Evolutionary conservation across 2,797 vertebrate species (phyloP), one percentile per base, ranked within the genome.

Genomic region (Sebastes elongatus): DNA sequence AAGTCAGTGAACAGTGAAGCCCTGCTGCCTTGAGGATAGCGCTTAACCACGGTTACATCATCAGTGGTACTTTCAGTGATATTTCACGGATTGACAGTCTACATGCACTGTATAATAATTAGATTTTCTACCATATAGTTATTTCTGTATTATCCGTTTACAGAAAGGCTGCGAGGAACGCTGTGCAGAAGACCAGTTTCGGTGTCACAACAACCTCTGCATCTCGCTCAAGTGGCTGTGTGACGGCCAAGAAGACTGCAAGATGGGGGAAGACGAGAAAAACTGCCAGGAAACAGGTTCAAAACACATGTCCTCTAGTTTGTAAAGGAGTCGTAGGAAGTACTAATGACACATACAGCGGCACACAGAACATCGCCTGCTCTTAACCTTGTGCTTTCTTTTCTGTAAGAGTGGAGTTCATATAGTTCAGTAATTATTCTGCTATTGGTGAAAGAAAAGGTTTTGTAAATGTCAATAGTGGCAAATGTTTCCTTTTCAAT

Each of bases 161-260:
- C 95, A 99, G 98, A 98, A 97, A 94, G 97, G 97, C 81, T 99
- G 98, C 83, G 97, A 98, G 90, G 96, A 94, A 1, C 96, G 94
- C 84, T 99, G 98, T 82, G 96, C 96, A 0, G 97, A 97, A 71
- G 98, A 98, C 89, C 98, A 99, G 82, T 99, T 99, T 82, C 97
- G 96, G 66, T 99, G 98, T 88, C 96, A 97, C 81, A 99, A 97
- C 30, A 97, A 97, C 86, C 97, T 98, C 55, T 99, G 98, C 93
- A 98, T 99, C 91, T 96, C 97, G 4, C 88, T 93, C 0, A 98
- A 97, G 84, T 99, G 98, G 98, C 93, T 97, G 78, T 99, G 98
- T 52, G 98, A 99, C 11, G 97, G 98, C 0, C 97, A 99, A 5
- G 98, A 99, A 85, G 98, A 99, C 76, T 99, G 98, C 87, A 98